These are phyloP conservation scores for Ambastaia sidthimunki DNA, from an alignment of 2,797 vertebrate species.

Conservation along the genomic window DNA sequence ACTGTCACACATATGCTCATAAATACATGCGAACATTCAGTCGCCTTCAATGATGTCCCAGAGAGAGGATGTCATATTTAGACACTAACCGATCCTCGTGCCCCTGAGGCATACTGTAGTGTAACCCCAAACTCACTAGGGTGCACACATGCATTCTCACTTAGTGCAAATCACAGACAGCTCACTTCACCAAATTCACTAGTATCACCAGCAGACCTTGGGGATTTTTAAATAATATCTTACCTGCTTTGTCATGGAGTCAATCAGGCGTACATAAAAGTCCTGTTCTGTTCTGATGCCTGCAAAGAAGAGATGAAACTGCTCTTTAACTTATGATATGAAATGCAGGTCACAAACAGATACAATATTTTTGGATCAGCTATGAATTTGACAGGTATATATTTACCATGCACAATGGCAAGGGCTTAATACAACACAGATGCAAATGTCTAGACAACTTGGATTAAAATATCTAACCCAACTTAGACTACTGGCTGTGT, in stretches of 20 bases:
- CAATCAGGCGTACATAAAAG: slow-evolving; percentile 95
- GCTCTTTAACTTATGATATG: not conserved
- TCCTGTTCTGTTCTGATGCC: slow-evolving; percentile 97
- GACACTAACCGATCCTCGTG: slow-evolving; percentile 49
- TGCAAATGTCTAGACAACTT: slow-evolving; percentile 19
- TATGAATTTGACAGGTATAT: slow-evolving; percentile 2
- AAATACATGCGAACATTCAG: slow-evolving; percentile 43
- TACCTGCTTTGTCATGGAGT: slow-evolving; percentile 99
- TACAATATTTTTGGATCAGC: not conserved
- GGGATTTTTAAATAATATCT: slow-evolving; percentile 59
- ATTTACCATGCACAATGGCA: slow-evolving; percentile 7
- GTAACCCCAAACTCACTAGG: slow-evolving; percentile 43
- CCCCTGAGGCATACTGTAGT: slow-evolving; percentile 50
- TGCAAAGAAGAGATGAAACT: slow-evolving; percentile 61
- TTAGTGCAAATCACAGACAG: slow-evolving; percentile 25
- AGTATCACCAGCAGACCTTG: slow-evolving; percentile 5
- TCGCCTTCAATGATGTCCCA: slow-evolving; percentile 51
- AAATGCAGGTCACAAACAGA: slow-evolving; percentile 12
- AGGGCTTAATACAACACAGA: slow-evolving; percentile 8
- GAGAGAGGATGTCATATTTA: slow-evolving; percentile 50
- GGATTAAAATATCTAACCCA: not conserved
- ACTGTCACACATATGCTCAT: slow-evolving; percentile 35
- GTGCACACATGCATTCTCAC: slow-evolving; percentile 19
- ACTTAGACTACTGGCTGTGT: not conserved
- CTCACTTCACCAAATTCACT: not conserved